phyloP scores from a whole-genome alignment of 2,797 vertebrate species.

The Tachyglossus aculeatus region DNA sequence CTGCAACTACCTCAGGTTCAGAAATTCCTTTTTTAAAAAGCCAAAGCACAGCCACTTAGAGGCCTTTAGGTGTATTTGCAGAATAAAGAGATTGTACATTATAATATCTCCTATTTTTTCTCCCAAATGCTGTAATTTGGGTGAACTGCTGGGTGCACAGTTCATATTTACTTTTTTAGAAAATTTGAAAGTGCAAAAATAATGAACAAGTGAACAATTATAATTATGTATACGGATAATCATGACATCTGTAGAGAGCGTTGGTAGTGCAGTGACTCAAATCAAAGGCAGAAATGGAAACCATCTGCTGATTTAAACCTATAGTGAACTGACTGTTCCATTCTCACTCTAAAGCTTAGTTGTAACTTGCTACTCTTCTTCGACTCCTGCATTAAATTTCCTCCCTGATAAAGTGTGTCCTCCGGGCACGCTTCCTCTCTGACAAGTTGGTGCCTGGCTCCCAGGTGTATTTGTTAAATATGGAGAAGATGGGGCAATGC shows the following conservation, averaged over 20 bases:
- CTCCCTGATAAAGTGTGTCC: no score
- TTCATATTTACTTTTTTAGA: slow-evolving; percentile 50
- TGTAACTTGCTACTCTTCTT: no score
- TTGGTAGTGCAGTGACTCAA: not conserved
- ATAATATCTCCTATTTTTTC: slow-evolving; percentile 32
- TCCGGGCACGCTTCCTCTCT: not conserved
- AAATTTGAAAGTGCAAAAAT: slow-evolving; percentile 51
- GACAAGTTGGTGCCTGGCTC: not conserved
- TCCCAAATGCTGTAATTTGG: slow-evolving; percentile 33
- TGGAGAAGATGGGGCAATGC: not conserved
- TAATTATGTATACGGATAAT: not conserved
- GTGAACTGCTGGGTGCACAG: slow-evolving; percentile 45
- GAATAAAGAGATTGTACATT: slow-evolving; percentile 16
- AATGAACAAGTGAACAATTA: slow-evolving; percentile 40
- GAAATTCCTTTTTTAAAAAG: slow-evolving; percentile 29
- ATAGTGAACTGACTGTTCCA: not conserved
- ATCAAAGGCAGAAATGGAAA: not conserved
- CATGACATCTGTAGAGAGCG: not conserved
- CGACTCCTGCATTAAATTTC: no score
- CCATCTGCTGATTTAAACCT: not conserved
- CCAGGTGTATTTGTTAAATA: not conserved
- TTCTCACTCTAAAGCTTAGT: no score
- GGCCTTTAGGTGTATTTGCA: slow-evolving; percentile 41
- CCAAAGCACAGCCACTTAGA: slow-evolving; percentile 1
- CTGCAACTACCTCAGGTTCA: no score